Conservation (phyloP, 2,113 vertebrate genomes). For the Paraplagusia blochii region DNA sequence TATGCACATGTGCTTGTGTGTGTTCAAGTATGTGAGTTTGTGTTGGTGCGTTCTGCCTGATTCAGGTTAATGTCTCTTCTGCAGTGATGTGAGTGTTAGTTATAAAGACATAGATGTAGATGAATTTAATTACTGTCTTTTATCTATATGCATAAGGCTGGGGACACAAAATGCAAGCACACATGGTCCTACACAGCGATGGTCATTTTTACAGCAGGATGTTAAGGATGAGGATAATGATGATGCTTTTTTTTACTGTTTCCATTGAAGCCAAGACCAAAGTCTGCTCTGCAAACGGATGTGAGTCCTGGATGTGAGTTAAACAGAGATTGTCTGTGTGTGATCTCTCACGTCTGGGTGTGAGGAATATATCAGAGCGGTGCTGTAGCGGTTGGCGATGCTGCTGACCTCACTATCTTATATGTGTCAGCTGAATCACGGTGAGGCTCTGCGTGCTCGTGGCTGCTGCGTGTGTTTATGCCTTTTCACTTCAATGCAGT, state of each 20-base stretch:
- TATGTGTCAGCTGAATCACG: constrained; percentile 31
- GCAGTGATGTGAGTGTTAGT: constrained; percentile 64
- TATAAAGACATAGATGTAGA: constrained; percentile 53
- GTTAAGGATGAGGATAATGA: constrained; percentile 35
- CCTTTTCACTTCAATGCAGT: constrained; percentile 22
- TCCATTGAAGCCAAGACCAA: too few relatives aligned
- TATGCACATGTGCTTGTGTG: constrained; percentile 42
- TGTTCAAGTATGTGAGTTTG: constrained; percentile 14
- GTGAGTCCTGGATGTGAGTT: constrained; percentile 18
- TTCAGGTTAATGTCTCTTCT: constrained; percentile 59
- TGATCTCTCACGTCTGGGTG: constrained; percentile 40
- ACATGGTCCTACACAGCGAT: constrained; percentile 14
- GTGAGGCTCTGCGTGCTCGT: constrained; percentile 21
- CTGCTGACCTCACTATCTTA: constrained; percentile 43
- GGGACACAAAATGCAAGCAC: neutral
- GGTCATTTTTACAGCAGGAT: constrained; percentile 35
- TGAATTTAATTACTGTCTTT: constrained; percentile 47
- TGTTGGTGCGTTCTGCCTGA: constrained; percentile 42
- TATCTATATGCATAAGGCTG: constrained; percentile 26
- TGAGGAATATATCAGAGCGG: constrained; percentile 38
- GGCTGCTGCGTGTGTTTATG: constrained; percentile 24
- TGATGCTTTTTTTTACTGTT: neutral
- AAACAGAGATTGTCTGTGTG: constrained; percentile 19
- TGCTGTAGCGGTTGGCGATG: constrained; percentile 16
- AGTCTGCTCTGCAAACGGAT: too few relatives aligned